Base-by-base conservation (phyloP, 2,888 invertebrate genomes). In the Plagodis pulveraria region DNA sequence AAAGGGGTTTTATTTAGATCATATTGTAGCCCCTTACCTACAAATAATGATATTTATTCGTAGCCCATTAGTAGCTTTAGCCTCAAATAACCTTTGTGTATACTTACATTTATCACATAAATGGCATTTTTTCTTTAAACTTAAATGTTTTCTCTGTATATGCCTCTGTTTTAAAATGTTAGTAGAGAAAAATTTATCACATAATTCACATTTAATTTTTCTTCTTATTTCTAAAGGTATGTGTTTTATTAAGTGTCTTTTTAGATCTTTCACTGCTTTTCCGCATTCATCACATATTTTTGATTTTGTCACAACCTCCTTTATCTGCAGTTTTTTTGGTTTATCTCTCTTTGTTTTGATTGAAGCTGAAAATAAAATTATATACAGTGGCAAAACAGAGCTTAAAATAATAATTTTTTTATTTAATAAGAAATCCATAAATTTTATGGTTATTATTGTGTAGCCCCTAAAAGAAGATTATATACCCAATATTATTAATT, bases 261-360 rank as follows among this genome's bases (percentile, higher is more conserved):
- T 84, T 6, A 91, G 54, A 53, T 89, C 80, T 2, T 73, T 72
- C 0, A 90, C 87, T 0, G 73, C 69, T 47, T 85, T 84, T 0
- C 91, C 91, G 48, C 91, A 91, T 58, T 85, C 83, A 1, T 85
- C 88, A 64, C 91, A 91, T 11, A 91, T 71, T 65, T 81, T 66
- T 50, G 67, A 50, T 57, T 62, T 9, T 45, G 8, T 7, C 52
- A 48, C 49, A 65, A 33, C 63, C 58, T 50, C 60, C 38, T 42
- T 32, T 64, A 34, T 61, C 42, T 5, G 41, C 8, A 42, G 11
- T 9, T 66, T 59, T 76, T 66, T 76, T 62, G 56, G 63, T 62
- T 69, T 72, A 59, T 68, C 69, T 70, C 62, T 73, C 59, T 56
- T 69, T 12, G 52, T 75, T 56, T 64, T 65, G 0, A 67, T 42